Base-by-base conservation (phyloP, 2,888 invertebrate genomes). In the Cremastobaeus sp. region DNA sequence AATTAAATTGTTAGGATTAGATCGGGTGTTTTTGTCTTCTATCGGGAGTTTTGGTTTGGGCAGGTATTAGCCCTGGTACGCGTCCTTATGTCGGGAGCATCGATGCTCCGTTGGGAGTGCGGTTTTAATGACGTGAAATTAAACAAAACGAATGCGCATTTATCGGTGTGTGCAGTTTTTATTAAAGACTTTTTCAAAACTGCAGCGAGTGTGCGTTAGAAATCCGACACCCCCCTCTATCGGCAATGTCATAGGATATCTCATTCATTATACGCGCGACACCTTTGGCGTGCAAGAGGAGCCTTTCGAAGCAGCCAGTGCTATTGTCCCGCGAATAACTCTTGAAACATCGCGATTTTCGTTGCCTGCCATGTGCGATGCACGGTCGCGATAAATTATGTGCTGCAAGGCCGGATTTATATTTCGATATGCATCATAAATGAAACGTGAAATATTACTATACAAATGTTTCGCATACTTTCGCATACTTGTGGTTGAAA, bases 261-360 rank as follows among this genome's bases (percentile, higher is more conserved):
- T 79, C 81, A 79, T 81, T 81, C 78, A 79, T 81, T 81, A 81
- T 79, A 78, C 72, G 78, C 77, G 76, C 75, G 79, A 80, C 78
- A 80, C 76, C 76, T 77, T 74, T 77, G 69, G 69, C 69, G 74
- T 74, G 76, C 76, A 77, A 77, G 72, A 77, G 74, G 76, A 74
- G 74, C 72, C 72, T 73, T 64, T 68, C 72, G 72, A 74, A 52
- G 62, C 73, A 64, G 66, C 54, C 64, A 43, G 68, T 68, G 74
- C 68, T 76, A 76, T 76, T 76, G 74, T 74, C 74, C 74, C 64
- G 68, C 71, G 68, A 71, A 74, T 73, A 70, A 77, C 70, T 75
- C 64, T 68, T 64, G 60, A 68, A 77, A 73, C 70, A 64, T 73
- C 68, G 66, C 73, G 72, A 75, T 77, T 77, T 76, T 74, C 69